Percentiles rank a stretch among this genome's conserved stretches.
Evolutionary conservation across 1,140 invertebrate genomes (phyloP).

Genomic region (Xylocopa sonorina): DNA sequence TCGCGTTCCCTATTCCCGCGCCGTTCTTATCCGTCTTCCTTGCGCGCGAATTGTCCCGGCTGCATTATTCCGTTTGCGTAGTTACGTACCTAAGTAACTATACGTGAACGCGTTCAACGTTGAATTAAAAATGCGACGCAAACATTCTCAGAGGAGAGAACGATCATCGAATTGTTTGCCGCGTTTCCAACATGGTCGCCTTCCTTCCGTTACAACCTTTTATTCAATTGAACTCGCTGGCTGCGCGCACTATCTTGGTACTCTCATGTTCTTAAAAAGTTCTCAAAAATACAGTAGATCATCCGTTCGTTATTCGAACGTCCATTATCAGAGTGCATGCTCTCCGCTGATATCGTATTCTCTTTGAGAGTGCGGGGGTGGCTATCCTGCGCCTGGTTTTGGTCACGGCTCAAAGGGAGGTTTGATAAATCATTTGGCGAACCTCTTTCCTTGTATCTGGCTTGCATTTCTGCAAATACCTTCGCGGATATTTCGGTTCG

Average conservation of each 20-base stretch:
- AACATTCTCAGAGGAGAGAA: too few relatives aligned
- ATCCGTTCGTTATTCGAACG: too few relatives aligned
- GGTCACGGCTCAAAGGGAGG: too few relatives aligned
- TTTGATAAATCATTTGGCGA: not conserved
- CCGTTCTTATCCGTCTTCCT: not conserved
- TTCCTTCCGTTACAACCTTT: not conserved
- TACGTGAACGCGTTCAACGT: not conserved
- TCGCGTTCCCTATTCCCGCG: conserved; percentile 11
- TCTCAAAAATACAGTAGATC: too few relatives aligned
- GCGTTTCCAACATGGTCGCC: not conserved
- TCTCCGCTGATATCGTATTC: not conserved
- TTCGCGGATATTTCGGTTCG: too few relatives aligned
- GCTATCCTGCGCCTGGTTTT: too few relatives aligned
- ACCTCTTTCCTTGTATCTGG: not conserved
- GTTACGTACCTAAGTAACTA: not conserved
- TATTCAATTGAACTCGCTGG: too few relatives aligned
- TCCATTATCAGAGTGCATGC: not conserved
- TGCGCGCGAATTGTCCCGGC: not conserved
- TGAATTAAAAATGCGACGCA: too few relatives aligned
- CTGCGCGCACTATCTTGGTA: too few relatives aligned
- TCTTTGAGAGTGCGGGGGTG: too few relatives aligned
- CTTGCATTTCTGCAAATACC: not conserved
- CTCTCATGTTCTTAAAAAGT: too few relatives aligned
- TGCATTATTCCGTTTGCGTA: conserved; percentile 31
- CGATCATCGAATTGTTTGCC: not conserved